Base-by-base conservation (phyloP, 2,888 invertebrate genomes). In the Trachelus stipa region DNA sequence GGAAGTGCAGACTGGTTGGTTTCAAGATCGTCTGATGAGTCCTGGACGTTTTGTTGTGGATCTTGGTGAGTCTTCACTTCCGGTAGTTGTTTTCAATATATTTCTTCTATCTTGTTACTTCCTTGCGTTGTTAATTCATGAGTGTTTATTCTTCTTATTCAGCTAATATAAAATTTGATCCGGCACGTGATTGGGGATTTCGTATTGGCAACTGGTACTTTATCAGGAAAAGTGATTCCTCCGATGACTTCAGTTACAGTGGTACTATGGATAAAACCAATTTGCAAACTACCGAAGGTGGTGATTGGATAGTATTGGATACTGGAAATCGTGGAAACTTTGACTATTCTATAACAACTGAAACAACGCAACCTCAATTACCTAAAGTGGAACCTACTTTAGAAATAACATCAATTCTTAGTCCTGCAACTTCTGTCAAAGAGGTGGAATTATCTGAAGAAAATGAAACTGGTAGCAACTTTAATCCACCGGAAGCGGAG, bases 181-280 rank as follows among this genome's bases (percentile, higher is more conserved):
- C 87, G 6, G 77, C 81, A 15, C 77, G 68, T 23, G 89, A 89
- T 77, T 88, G 87, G 85, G 89, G 88, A 12, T 87, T 89, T 76
- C 87, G 80, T 12, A 34, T 89, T 56, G 88, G 88, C 11, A 81
- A 81, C 33, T 89, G 90, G 89, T 88, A 87, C 78, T 80, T 89
- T 69, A 89, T 89, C 37, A 82, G 82, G 34, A 87, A 80, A 77
- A 31, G 15, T 11, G 73, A 33, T 74, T 76, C 40, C 56, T 71
- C 31, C 33, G 2, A 31, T 71, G 71, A 34, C 71, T 31, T 71
- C 33, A 71, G 34, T 71, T 33, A 71, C 33, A 31, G 71, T 71
- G 34, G 71, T 33, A 33, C 31, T 23, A 31, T 31, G 71, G 31
- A 71, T 33, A 31, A 12, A 34, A 71, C 71, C 9, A 34, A 71